Evolutionary conservation across 2,113 vertebrate genomes (phyloP), one percentile per base, ranked within the genome.

Genomic region (Anseranas semipalmata): DNA sequence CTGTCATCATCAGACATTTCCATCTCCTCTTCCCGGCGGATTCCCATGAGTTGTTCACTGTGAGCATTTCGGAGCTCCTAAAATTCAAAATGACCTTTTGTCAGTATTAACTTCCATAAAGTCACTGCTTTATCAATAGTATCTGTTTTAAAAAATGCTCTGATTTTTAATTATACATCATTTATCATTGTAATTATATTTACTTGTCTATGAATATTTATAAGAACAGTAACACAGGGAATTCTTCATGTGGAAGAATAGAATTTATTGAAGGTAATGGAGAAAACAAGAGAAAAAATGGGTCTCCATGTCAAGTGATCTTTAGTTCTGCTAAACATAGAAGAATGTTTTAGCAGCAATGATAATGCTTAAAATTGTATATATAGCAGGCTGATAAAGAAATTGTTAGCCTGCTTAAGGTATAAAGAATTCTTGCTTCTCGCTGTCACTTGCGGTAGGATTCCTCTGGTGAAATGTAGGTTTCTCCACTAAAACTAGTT

Each of bases 1-100:
- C 96, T 98, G 87, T 99, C 99, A 37, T 99, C 99, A 25, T 99
- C 99, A 0, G 99, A 99, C 99, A 99, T 99, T 97, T 99, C 99
- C 99, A 99, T 99, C 94, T 99, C 99, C 94, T 99, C 99, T 93
- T 99, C 99, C 0, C 99, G 98, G 6, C 99, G 97, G 92, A 99
- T 99, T 71, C 99, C 99, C 99, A 99, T 99, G 87, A 99, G 98
- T 90, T 99, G 99, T 76, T 99, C 99, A 41, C 99, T 99, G 94
- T 99, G 99, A 68, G 99, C 99, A 20, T 99, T 99, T 88, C 99
- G 98, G 93, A 99, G 98, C 96, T 99, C 99, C 99, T 99, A 97
- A 71, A 98, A 97, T 52, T 62, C 94, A 97, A 98, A 94, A 93
- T 55, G n/a, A 92, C 30, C 62, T 85, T 96, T 84, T 60, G 50